Evolutionary conservation across 2,113 vertebrate species (phyloP).

Genomic region (Thamnaconus septentrionalis): DNA sequence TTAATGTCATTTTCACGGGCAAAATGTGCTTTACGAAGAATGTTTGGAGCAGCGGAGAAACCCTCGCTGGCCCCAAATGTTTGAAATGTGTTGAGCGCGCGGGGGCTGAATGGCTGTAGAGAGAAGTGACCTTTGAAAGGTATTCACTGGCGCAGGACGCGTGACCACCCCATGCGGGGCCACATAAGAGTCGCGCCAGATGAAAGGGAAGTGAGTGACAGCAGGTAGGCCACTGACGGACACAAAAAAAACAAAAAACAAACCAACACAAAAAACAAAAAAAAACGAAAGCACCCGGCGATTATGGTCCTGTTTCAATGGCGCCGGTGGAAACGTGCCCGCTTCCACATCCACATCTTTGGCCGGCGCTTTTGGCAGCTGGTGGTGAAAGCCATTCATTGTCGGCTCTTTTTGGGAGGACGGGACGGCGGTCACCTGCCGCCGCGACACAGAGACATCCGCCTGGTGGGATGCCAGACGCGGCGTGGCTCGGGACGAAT

Average conservation of each 20-base stretch:
- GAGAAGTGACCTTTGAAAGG: constrained; percentile 46
- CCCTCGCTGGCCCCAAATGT: too few relatives aligned
- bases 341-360: constrained; percentile 42
- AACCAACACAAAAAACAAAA: not conserved
- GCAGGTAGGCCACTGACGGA: constrained; percentile 43
- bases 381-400: constrained; percentile 48
- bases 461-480: constrained; percentile 66
- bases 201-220: constrained; percentile 43
- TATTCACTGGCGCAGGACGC: constrained; percentile 16
- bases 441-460: constrained; percentile 57
- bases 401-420: constrained; percentile 35
- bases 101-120: constrained; percentile 6
- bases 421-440: constrained; percentile 35
- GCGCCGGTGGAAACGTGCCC: constrained; percentile 45
- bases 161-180: constrained; percentile 6
- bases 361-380: constrained; percentile 50
- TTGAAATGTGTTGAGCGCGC: too few relatives aligned
- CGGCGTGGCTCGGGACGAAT: constrained; percentile 55
- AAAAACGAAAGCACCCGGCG: constrained; percentile 30
- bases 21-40: too few relatives aligned
- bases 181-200: constrained; percentile 28
- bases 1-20: too few relatives aligned
- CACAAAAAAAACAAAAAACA: constrained; percentile 5
- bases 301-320: constrained; percentile 31
- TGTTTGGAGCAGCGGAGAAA: too few relatives aligned